These are phyloP conservation scores for Bos javanicus DNA, from an alignment of 2,113 vertebrate species.

Conservation along the genomic window DNA sequence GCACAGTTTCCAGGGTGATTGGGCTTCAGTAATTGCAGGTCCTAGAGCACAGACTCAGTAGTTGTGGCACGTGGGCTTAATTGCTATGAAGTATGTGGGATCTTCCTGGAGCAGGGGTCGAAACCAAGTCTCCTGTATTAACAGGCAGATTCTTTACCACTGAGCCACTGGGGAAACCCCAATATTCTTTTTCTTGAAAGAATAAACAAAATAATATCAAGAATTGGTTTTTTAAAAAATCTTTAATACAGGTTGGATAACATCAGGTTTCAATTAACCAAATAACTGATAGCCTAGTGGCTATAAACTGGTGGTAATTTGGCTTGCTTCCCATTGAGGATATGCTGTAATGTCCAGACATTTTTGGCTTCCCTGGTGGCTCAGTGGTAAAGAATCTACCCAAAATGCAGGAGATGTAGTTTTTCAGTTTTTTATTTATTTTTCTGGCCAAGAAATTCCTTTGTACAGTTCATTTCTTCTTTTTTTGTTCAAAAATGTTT, in stretches of 20 bases:
- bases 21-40: background rate
- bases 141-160: background rate
- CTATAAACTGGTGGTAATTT: background rate
- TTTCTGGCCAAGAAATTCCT: background rate
- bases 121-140: background rate
- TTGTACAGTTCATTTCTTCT: background rate
- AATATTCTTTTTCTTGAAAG: background rate
- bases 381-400: background rate
- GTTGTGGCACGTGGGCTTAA: background rate
- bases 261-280: background rate
- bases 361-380: background rate
- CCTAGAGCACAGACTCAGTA: background rate
- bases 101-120: rapidly evolving
- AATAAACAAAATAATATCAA: background rate
- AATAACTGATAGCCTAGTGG: background rate
- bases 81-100: background rate
- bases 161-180: background rate
- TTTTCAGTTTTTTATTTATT: background rate
- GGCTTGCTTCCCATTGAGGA: background rate
- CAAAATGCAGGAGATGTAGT: background rate
- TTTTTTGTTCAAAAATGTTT: background rate
- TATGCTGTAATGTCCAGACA: background rate
- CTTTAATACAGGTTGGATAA: background rate
- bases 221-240: background rate
- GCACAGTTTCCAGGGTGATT: background rate